phyloP scores from a whole-genome alignment of 2,113 vertebrate species.

The Rattus rattus region DNA sequence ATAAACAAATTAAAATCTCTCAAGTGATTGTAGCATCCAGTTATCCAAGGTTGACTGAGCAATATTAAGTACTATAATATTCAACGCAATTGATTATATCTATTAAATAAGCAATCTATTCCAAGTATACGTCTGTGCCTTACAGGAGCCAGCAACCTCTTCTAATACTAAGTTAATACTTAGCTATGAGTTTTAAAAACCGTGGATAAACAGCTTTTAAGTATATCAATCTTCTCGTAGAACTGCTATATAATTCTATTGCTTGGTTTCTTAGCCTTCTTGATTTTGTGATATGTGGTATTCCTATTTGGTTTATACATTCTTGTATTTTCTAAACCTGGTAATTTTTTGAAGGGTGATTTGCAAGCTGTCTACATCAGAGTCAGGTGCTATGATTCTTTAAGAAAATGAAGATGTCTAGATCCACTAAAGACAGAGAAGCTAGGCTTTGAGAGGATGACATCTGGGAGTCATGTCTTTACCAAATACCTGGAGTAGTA shows the following conservation, averaged over 20 bases:
- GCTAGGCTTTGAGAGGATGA: neutral
- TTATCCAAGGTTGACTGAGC: neutral
- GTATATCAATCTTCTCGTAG: neutral
- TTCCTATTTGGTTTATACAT: constrained; percentile 14
- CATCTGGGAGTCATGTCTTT: neutral
- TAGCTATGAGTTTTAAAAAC: neutral
- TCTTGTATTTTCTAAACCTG: neutral
- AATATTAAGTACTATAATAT: neutral
- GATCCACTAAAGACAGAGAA: neutral
- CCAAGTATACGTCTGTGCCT: neutral
- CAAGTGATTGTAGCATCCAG: neutral
- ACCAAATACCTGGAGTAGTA: neutral
- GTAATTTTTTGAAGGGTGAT: neutral
- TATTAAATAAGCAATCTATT: neutral
- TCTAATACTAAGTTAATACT: neutral
- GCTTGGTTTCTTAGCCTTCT: neutral
- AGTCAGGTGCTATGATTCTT: neutral
- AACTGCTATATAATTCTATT: neutral
- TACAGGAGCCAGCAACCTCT: neutral
- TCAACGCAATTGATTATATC: neutral
- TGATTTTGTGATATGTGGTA: neutral
- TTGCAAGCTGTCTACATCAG: neutral
- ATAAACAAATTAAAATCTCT: neutral
- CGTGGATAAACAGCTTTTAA: neutral
- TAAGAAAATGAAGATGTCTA: constrained; percentile 44